Evolutionary conservation across 2,888 invertebrate species (phyloP).

Genomic region (Bedellia somnulentella): DNA sequence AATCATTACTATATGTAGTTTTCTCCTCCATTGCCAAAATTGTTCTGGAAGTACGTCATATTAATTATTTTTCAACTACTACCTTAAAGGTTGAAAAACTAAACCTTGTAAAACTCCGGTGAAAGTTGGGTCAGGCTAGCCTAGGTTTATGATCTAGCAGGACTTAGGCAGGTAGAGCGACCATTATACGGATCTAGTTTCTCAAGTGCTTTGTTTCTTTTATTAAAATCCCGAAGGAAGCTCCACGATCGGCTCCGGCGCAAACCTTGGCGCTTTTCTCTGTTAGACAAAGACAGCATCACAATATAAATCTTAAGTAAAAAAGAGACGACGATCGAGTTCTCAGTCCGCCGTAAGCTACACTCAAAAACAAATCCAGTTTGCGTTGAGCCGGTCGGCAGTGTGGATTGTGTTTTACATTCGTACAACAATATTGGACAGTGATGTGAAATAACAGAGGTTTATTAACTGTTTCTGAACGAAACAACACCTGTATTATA

Average conservation of each 20-base stretch:
- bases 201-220: constrained; percentile 36
- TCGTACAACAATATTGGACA: constrained; percentile 20
- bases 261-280: constrained; percentile 54
- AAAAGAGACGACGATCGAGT: constrained; percentile 1
- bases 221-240: constrained; percentile 53
- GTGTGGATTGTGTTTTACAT: constrained; percentile 21
- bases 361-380: constrained; percentile 22
- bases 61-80: no score
- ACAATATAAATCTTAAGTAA: not conserved
- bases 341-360: no score
- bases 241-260: constrained; percentile 40
- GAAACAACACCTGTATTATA: constrained; percentile 21
- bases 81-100: no score
- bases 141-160: no score
- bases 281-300: constrained; percentile 27
- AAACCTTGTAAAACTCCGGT: no score
- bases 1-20: no score
- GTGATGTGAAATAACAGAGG: constrained; percentile 55
- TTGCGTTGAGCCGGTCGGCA: constrained; percentile 41
- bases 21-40: no score
- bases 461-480: constrained; percentile 27
- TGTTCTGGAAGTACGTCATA: no score
- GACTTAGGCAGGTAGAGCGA: constrained; percentile 17
- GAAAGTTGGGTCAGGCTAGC: no score
- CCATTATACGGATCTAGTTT: constrained; percentile 42